Percentiles rank a stretch among this genome's conserved stretches.
phyloP scores from a whole-genome alignment of 1,140 invertebrate genomes.

The Glossosoma conforme region DNA sequence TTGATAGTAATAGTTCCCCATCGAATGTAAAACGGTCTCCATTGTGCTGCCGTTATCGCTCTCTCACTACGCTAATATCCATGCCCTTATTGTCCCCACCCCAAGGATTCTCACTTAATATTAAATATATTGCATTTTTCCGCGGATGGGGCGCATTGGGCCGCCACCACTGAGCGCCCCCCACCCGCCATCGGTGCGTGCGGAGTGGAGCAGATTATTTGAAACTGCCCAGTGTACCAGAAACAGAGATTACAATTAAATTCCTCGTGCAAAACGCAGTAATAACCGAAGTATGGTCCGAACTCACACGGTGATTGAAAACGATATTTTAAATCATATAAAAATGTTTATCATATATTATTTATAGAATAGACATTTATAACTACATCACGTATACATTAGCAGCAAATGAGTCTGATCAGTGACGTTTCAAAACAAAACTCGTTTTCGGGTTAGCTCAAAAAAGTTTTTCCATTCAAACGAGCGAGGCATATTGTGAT shows the following conservation, averaged over 20 bases:
- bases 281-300: conserved; percentile 29
- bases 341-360: too few species aligned
- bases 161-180: too few species aligned
- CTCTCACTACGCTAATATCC: not conserved
- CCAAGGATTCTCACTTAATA: conserved; percentile 24
- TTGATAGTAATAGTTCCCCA: not conserved
- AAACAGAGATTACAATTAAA: conserved; percentile 33
- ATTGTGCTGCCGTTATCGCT: not conserved
- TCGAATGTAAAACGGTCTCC: not conserved
- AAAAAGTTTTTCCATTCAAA: too few species aligned
- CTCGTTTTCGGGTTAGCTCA: too few species aligned
- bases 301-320: not conserved
- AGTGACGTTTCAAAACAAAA: too few species aligned
- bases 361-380: too few species aligned
- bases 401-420: too few species aligned
- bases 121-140: conserved; percentile 32
- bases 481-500: too few species aligned
- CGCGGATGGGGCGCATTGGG: too few species aligned
- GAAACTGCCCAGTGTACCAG: conserved; percentile 29
- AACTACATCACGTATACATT: too few species aligned
- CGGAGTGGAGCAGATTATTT: conserved; percentile 2
- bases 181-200: not conserved
- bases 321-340: not conserved
- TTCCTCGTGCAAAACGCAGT: conserved; percentile 31
- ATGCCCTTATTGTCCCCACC: not conserved